Percentiles rank a stretch among this genome's conserved stretches.
Conservation (phyloP, 2,888 invertebrate species). For the Drosophila yooni region DNA sequence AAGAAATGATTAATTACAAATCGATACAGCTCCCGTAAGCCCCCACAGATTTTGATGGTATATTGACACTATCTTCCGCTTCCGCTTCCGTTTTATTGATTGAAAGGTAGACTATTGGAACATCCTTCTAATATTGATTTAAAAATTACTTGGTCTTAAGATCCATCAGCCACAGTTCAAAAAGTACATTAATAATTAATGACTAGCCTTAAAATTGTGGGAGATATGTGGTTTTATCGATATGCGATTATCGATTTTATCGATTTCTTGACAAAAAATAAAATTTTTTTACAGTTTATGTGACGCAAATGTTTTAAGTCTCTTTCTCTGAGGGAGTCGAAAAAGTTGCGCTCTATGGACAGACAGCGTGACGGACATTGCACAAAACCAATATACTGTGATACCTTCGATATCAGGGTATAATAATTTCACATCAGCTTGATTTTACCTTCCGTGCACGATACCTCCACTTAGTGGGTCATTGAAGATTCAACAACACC, state of each 20-base stretch:
- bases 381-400: background rate
- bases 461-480: slow-evolving; percentile 58
- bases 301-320: background rate
- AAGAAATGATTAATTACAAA: background rate
- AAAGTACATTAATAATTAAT: background rate
- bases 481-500: slow-evolving; percentile 46
- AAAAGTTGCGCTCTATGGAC: background rate
- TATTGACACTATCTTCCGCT: background rate
- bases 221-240: background rate
- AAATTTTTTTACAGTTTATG: background rate
- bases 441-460: slow-evolving; percentile 37
- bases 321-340: background rate
- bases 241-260: background rate
- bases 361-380: background rate
- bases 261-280: background rate
- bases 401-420: background rate
- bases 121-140: background rate
- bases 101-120: background rate
- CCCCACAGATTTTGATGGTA: background rate
- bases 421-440: background rate
- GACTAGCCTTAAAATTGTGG: background rate
- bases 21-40: background rate
- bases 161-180: background rate
- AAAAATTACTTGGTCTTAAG: background rate
- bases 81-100: background rate